Evolutionary conservation across 2,113 vertebrate genomes (phyloP), one percentile per base, ranked within the genome.

Genomic region (Gobio gobio): DNA sequence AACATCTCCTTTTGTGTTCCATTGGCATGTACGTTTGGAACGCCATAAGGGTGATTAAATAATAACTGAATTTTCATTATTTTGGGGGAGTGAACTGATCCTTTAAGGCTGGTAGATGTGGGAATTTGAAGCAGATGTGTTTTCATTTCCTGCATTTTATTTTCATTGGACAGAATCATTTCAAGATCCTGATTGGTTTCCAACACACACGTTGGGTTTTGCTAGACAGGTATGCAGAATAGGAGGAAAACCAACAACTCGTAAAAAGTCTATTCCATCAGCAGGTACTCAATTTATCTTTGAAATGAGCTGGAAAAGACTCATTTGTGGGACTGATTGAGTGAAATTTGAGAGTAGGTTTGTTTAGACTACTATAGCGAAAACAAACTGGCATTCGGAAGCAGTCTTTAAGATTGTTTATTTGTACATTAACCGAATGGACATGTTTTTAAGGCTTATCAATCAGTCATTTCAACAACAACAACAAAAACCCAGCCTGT

Each of bases 91-190:
- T 64, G 36, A 26, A 64, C 58, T 47, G 43, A 47, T 80, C 36
- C 78, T 26, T 80, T 45, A 64, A 43, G 36, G 0, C 56, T 63
- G 56, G 73, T 76, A 51, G 45, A 76, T 54, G 73, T 76, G 47
- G 73, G 73, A 76, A 76, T 76, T 54, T 76, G 73, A 76, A 76
- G 73, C 73, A 76, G 73, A 76, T 76, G 73, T 54, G 73, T 33
- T 54, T 76, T 76, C 47, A 76, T 76, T 76, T 76, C 73, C 73
- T 76, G 0, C 2, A 79, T 63, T 43, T 26, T 61, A 79, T 45
- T 79, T 80, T 80, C 61, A 51, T 68, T 51, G 61, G 78, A 81
- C 47, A 51, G 24, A 47, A 20, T 63, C 6, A 43, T 64, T 47
- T 66, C 5, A 22, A 68, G 45, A 63, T 66, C 9, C 59, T 49